Evolutionary conservation across 2,888 invertebrate genomes (phyloP).

Genomic region (Heliconius cydno): DNA sequence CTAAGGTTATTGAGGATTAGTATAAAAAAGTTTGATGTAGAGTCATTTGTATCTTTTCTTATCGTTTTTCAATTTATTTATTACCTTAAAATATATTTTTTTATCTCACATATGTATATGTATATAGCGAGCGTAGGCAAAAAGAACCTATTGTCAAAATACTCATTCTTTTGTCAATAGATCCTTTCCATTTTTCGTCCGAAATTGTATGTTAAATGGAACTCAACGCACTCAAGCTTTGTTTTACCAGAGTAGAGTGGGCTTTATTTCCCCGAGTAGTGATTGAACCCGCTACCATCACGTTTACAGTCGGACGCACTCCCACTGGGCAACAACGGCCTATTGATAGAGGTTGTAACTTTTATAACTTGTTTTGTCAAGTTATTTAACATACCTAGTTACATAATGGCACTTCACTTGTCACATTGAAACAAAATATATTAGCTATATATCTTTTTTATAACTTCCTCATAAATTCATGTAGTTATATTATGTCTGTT

Average conservation of each 20-base stretch:
- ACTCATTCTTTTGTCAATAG: too few species aligned
- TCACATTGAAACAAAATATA: conserved; percentile 17
- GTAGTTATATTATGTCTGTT: background rate
- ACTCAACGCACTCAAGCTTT: background rate
- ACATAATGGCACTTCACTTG: conserved; percentile 13
- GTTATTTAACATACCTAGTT: background rate
- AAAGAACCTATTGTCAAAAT: background rate
- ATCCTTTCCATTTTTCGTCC: background rate
- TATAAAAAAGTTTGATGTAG: background rate
- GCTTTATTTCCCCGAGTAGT: background rate
- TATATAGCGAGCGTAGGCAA: too few species aligned
- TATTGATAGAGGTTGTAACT: background rate
- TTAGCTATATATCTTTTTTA: background rate
- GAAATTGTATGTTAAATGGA: background rate
- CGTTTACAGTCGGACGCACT: background rate
- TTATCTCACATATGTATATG: too few species aligned
- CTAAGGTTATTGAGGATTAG: background rate
- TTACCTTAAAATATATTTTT: background rate
- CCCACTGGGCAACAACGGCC: background rate
- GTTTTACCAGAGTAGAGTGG: too few species aligned
- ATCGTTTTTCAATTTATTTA: background rate
- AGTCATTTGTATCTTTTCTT: background rate
- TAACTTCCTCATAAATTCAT: background rate
- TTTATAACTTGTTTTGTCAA: conserved; percentile 15
- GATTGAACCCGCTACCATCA: background rate